Evolutionary conservation across 2,888 invertebrate species (phyloP), one percentile per base, ranked within the genome.

Genomic region (Drosophila pullipes): DNA sequence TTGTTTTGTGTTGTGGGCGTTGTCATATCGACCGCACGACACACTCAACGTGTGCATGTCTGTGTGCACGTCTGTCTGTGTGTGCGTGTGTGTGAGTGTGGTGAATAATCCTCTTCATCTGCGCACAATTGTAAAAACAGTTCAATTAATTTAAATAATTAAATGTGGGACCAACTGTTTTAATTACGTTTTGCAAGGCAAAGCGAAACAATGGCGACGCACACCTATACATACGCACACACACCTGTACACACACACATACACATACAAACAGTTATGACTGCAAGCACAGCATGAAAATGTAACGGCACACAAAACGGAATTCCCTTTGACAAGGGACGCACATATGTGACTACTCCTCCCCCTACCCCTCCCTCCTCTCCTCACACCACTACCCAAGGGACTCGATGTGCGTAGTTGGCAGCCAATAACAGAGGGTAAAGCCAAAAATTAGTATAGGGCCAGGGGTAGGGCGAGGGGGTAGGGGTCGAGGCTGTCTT

Each of bases 131-230:
- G 83, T 83, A 82, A 89, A 89, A 87, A 87, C 89, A 87, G 77
- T 89, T 87, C 85, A 89, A 87, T 89, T 89, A 85, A 83, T 89
- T 89, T 89, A 89, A 87, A 87, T 89, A 89, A 87, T 87, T 85
- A 87, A 85, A 87, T 80, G 85, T 82, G 83, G 75, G 74, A 63
- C 86, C 83, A 86, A 89, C 85, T 79, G 86, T 84, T 89, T 89
- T 86, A 86, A 86, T 89, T 89, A 86, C 78, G 81, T 81, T 47
- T 47, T 81, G 85, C 78, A 50, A 50, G 60, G 57, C 25, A 68
- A 64, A 33, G 63, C 63, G 47, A 33, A 61, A 60, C 49, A 69
- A 25, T 47, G 47, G 4, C 66, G 33, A 47, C 61, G 54, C 22
- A 66, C 58, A 49, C 59, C 9, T 2, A 30, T 6, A 44, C 16